Base-by-base conservation (phyloP, 2,113 vertebrate genomes). In the Oncorhynchus tshawytscha region DNA sequence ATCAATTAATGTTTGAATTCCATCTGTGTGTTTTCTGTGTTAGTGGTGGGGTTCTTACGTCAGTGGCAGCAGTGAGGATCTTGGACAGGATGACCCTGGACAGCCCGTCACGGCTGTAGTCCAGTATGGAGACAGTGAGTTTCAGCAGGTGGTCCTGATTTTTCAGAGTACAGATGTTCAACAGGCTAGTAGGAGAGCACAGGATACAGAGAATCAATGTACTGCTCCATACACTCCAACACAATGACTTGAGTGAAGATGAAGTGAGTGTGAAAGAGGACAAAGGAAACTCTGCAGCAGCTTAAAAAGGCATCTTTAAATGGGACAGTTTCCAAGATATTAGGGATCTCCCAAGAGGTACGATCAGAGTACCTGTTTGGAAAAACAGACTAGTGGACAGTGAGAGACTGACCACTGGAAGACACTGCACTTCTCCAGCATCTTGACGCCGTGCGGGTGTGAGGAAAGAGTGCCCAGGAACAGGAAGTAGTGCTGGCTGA, bases 401-500 rank as follows among this genome's bases (percentile, higher is more conserved):
- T 54, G 13, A 66, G 72, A 48, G 25, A 31, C 93, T 94, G 79
- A 96, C 95, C 94, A 95, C 45, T 96, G 95, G 88, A 96, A 96
- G 65, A 94, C 93, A 4, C 92, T 95, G 83, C 95, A 96, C 85
- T 96, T 96, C 91, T 96, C 95, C 75, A 96, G 89, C 90, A 95
- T 95, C 91, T 95, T 95, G 75, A 95, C 94, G 78, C 95, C 95
- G 69, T 91, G 88, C 62, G 95, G 94, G 64, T 96, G 93, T 76
- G 94, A 94, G 76, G 95, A 96, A 27, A 96, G 93, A 31, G 95
- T 94, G 79, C 95, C 95, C 82, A 96, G 92, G 89, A 96, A 94
- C 34, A 96, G 89, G 82, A 96, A 95, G 92, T 96, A 96, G 91
- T 96, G 92, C 87, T 96, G 95, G 89, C 94, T 94, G 75, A 96